Percentiles rank a stretch among this genome's conserved stretches.
Evolutionary conservation across 2,113 vertebrate species (phyloP).

Genomic region (Lepus europaeus): DNA sequence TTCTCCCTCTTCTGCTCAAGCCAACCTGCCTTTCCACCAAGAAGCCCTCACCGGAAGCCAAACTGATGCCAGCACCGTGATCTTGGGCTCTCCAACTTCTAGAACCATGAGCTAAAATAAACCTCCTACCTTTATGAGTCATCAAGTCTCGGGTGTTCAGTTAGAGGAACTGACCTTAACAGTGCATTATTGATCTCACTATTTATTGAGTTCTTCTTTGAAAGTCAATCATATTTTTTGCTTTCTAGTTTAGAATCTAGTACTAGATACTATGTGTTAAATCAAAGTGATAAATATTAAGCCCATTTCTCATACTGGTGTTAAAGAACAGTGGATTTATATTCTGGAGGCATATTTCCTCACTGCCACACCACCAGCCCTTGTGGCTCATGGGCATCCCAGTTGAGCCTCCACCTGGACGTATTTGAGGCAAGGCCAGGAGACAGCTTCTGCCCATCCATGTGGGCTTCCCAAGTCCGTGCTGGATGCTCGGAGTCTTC

Average conservation of each 20-base stretch:
- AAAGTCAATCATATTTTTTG: neutral
- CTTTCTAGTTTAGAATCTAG: neutral
- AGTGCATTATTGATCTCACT: neutral
- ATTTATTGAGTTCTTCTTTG: neutral
- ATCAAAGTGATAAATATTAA: neutral
- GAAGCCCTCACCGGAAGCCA: too few relatives aligned
- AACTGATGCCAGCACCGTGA: too few relatives aligned
- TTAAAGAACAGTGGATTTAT: neutral
- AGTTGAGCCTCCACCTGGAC: fast-evolving
- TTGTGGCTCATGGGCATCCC: fast-evolving
- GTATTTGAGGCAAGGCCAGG: fast-evolving
- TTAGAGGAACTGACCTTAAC: too few relatives aligned
- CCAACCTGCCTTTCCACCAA: too few relatives aligned
- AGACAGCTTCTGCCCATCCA: fast-evolving
- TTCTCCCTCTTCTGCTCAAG: too few relatives aligned
- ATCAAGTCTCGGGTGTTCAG: too few relatives aligned
- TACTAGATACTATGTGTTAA: neutral
- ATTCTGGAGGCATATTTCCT: neutral
- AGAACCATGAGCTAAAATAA: too few relatives aligned
- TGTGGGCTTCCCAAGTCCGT: neutral
- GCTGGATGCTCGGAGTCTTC: too few relatives aligned
- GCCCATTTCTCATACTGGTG: neutral
- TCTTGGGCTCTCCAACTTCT: too few relatives aligned
- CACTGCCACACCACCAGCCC: too few relatives aligned
- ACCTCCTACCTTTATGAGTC: too few relatives aligned